Evolutionary conservation across 2,888 invertebrate genomes (phyloP).

Genomic region (Chironomus tentans): DNA sequence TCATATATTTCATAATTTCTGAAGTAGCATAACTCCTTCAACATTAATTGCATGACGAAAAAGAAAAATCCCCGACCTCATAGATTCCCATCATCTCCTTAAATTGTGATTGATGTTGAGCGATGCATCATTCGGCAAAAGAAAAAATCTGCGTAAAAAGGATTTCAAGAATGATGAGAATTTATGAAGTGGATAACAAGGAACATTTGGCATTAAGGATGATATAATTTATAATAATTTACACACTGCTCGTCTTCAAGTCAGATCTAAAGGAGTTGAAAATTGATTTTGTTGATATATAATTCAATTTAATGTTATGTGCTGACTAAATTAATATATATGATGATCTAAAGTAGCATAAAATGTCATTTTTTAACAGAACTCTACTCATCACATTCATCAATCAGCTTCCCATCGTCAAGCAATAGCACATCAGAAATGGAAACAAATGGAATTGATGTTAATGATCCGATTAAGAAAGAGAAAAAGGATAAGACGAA

Average conservation of each 20-base stretch:
- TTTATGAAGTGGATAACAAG: conserved; percentile 21
- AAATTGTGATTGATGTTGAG: conserved; percentile 27
- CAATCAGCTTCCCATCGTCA: conserved; percentile 43
- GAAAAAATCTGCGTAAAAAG: not conserved
- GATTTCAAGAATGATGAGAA: conserved; percentile 17
- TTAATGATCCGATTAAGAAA: conserved; percentile 18
- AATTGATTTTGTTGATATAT: conserved; percentile 14
- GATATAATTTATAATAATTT: conserved; percentile 24
- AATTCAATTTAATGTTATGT: not conserved
- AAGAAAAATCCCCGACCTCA: not conserved
- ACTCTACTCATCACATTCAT: conserved; percentile 43
- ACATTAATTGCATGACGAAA: not conserved
- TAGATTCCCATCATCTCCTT: not conserved
- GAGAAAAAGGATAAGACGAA: conserved; percentile 31
- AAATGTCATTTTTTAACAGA: conserved; percentile 32
- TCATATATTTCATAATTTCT: not conserved
- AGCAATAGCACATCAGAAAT: conserved; percentile 12
- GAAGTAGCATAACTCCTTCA: not conserved
- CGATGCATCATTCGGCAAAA: conserved; percentile 18
- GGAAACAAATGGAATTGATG: conserved; percentile 19
- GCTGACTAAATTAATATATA: not conserved
- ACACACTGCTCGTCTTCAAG: no score
- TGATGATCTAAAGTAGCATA: not conserved
- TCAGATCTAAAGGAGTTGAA: not conserved
- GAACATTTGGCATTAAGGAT: not conserved